A percentile compares a stretch with the other conserved stretches of the same genome.
phyloP scores from a whole-genome alignment of 2,888 invertebrate species.

The Ophion ventricosus region DNA sequence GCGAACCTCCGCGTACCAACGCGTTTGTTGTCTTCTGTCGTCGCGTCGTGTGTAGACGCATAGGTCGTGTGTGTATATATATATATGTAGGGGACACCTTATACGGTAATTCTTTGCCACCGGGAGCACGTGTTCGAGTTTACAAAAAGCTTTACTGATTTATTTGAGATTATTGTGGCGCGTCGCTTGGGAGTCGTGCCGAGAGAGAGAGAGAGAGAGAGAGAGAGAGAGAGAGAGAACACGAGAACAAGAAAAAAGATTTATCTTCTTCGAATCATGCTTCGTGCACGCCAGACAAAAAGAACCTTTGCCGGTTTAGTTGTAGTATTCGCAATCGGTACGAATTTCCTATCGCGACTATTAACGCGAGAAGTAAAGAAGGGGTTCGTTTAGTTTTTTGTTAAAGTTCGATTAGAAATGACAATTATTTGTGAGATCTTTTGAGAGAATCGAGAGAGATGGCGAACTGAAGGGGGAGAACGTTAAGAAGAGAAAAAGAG shows the following conservation, averaged over 20 bases:
- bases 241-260: neutral
- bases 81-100: neutral
- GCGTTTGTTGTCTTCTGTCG: neutral
- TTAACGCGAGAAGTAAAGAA: no score
- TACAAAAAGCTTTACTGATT: slow-evolving; percentile 18
- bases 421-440: no score
- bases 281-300: neutral
- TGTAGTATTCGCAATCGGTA: no score
- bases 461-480: neutral
- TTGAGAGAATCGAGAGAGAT: neutral
- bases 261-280: neutral
- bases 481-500: neutral
- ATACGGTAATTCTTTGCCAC: slow-evolving; percentile 21
- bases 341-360: no score
- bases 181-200: neutral
- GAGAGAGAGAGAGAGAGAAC: neutral
- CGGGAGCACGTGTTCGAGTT: slow-evolving; percentile 17
- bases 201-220: neutral
- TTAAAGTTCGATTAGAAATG: no score
- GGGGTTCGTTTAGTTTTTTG: no score
- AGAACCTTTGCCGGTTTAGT: no score
- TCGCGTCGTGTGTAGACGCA: no score
- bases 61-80: no score
- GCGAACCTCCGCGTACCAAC: neutral
- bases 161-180: slow-evolving; percentile 3